phyloP scores from a whole-genome alignment of 2,888 invertebrate species.

The Lithodes maja region DNA sequence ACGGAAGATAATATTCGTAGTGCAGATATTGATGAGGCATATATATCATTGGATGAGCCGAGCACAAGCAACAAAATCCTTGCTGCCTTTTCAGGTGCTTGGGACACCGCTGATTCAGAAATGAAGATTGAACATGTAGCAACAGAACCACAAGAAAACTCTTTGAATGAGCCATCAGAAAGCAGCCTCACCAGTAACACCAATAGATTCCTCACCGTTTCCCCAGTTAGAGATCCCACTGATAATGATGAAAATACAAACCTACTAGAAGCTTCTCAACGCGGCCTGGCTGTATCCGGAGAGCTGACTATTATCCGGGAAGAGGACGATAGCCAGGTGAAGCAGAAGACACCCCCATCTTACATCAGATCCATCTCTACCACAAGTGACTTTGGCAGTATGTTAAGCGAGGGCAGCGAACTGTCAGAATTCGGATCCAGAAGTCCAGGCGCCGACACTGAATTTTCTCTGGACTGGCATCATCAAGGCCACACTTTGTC shows the following conservation, averaged over 20 bases:
- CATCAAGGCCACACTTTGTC: constrained; percentile 30
- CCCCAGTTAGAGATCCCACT: not conserved
- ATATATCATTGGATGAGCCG: constrained; percentile 66
- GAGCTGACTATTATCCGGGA: constrained; percentile 63
- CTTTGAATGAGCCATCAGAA: constrained; percentile 20
- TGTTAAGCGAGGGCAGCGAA: constrained; percentile 66
- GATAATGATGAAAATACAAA: not conserved
- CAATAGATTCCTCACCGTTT: not conserved
- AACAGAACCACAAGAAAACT: not conserved
- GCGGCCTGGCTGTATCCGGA: constrained; percentile 19
- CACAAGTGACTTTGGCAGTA: constrained; percentile 68
- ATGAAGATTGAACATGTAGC: not conserved
- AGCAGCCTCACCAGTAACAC: not conserved
- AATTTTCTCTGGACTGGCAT: constrained; percentile 47
- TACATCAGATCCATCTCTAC: constrained; percentile 61
- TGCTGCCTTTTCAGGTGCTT: not conserved
- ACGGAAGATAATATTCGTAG: constrained; percentile 27
- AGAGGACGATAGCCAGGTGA: constrained; percentile 25
- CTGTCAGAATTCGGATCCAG: constrained; percentile 29
- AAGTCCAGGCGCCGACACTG: constrained; percentile 44
- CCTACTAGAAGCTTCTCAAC: constrained; percentile 25
- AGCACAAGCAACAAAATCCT: constrained; percentile 22
- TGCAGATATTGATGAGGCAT: constrained; percentile 64
- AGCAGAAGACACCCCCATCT: constrained; percentile 4
- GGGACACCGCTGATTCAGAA: not conserved